Evolutionary conservation across 2,797 vertebrate genomes (phyloP).

Genomic region (Acanthis flammea): DNA sequence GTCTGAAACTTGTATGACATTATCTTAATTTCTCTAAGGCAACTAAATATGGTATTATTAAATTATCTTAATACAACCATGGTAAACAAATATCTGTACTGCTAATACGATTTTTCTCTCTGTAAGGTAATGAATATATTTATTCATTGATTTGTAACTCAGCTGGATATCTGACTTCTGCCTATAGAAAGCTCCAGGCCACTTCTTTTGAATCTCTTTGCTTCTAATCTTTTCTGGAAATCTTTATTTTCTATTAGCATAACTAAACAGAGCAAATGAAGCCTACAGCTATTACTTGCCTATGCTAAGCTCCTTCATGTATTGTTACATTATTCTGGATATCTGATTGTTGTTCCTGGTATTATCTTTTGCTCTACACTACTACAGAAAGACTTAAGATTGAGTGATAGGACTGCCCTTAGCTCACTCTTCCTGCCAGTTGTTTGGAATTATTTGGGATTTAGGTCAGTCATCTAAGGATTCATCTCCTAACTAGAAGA

Average conservation of each 20-base stretch:
- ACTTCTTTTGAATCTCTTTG: background rate
- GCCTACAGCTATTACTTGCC: background rate
- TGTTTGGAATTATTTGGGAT: background rate
- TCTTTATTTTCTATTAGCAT: conserved; percentile 16
- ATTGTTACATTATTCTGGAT: background rate
- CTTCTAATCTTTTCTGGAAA: background rate
- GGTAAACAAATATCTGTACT: background rate
- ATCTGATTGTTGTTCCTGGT: background rate
- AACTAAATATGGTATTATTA: background rate
- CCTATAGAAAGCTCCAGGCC: background rate
- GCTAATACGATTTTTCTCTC: background rate
- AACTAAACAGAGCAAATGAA: conserved; percentile 17
- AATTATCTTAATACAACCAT: background rate
- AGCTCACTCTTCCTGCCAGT: background rate
- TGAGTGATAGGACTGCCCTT: background rate
- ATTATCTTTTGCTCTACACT: background rate
- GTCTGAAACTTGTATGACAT: background rate
- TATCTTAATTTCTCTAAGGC: background rate
- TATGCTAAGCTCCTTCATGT: background rate
- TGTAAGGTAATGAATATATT: background rate
- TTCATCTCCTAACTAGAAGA: conserved; percentile 21
- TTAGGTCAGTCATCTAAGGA: conserved; percentile 22
- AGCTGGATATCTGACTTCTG: background rate
- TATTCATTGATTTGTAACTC: background rate
- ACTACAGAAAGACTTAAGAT: background rate